Conservation (phyloP, 2,888 invertebrate species). For the Vesta saturnalis region DNA sequence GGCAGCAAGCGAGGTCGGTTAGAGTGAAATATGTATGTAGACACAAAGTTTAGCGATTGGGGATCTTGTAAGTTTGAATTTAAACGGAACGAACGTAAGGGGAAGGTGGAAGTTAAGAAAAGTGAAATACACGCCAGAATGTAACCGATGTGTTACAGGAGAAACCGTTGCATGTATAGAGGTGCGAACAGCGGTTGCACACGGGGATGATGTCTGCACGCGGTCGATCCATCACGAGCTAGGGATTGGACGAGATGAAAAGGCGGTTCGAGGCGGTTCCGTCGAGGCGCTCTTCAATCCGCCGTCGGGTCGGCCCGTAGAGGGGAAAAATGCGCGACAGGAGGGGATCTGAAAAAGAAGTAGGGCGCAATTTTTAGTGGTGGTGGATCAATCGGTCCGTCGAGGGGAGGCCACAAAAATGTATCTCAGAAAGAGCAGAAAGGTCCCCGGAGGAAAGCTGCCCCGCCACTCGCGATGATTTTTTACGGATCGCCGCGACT, state of each 20-base stretch:
- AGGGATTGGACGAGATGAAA: constrained; percentile 61
- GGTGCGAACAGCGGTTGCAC: constrained; percentile 57
- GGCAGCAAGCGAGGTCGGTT: constrained; percentile 7
- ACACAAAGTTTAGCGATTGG: constrained; percentile 30
- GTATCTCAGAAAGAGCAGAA: constrained; percentile 61
- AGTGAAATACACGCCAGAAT: constrained; percentile 29
- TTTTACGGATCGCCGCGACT: constrained; percentile 59
- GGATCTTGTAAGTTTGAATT: constrained; percentile 29
- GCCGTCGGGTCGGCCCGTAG: constrained; percentile 64
- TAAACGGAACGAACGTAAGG: constrained; percentile 22
- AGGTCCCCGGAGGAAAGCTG: constrained; percentile 58
- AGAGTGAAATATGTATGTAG: constrained; percentile 17
- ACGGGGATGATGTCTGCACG: constrained; percentile 57
- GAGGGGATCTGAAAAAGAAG: constrained; percentile 61
- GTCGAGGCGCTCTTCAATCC: constrained; percentile 57
- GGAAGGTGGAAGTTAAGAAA: constrained; percentile 17
- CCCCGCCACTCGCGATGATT: constrained; percentile 55
- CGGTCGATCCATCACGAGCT: constrained; percentile 61
- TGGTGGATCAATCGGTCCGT: constrained; percentile 61
- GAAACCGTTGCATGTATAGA: constrained; percentile 52
- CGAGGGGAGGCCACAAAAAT: constrained; percentile 62
- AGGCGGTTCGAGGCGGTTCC: constrained; percentile 63
- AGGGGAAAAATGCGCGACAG: constrained; percentile 63
- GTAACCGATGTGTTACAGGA: constrained; percentile 32
- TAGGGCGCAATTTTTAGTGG: constrained; percentile 64